Conservation (phyloP, 2,888 invertebrate genomes). For the Bimastos eiseni region DNA sequence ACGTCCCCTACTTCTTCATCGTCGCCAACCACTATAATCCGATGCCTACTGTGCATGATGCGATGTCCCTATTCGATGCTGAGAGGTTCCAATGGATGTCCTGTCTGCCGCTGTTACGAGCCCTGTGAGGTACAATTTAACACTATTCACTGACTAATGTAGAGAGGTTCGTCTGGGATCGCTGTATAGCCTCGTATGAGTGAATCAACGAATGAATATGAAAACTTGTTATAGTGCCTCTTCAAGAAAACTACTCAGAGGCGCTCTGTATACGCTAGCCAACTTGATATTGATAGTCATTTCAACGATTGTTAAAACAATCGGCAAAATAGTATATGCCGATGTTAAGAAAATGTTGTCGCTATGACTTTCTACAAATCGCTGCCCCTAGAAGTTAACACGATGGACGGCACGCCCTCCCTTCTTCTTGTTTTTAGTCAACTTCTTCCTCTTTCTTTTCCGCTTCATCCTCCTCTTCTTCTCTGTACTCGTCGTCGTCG, state of each 20-base stretch:
- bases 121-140: conserved; percentile 33
- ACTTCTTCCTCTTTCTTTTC: neutral
- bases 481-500: no score
- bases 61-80: conserved; percentile 20
- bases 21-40: neutral
- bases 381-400: neutral
- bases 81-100: conserved; percentile 29
- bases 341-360: neutral
- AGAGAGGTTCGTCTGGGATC: neutral
- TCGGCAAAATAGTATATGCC: no score
- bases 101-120: conserved; percentile 31
- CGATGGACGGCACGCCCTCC: no score
- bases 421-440: neutral
- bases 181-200: neutral
- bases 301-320: no score
- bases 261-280: no score
- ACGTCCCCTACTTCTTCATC: neutral
- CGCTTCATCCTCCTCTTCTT: neutral
- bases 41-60: neutral
- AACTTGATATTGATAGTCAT: no score
- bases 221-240: no score
- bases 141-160: neutral
- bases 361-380: neutral
- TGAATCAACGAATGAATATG: no score
- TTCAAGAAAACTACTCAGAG: no score